Evolutionary conservation across 2,113 vertebrate species (phyloP), one percentile per base, ranked within the genome.

Genomic region (Poicephalus gulielmi): DNA sequence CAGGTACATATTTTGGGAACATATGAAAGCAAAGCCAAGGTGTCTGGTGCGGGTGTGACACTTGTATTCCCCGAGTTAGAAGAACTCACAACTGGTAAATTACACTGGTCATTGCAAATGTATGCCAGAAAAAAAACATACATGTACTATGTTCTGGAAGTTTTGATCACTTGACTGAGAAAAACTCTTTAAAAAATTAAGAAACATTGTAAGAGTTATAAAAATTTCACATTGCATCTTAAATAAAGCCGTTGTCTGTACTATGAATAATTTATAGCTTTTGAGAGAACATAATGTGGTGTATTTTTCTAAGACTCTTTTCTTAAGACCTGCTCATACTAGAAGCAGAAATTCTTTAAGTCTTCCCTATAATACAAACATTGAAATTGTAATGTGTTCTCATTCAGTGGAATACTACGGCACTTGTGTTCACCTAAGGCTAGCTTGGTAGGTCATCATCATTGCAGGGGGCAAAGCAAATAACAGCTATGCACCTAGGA

Each of bases 71-170:
- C 10, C 25, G 70, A 35, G 18, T 52, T 62, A 46, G 24, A 23
- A 44, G 25, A 49, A 43, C 25, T 74, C 3, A 2, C 30, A 63
- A 0, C 8, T 53, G 25, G 10, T 81, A 39, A 67, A 22, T 77
- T 83, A 63, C 2, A 1, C 28, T 0, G 0, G 19, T 60, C 33
- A 20, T 76, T 70, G 18, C 30, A 60, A 85, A 46, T 0, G 0
- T 1, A 0, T 46, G 8, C 52, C 39, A 44, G 43, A n/a, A 78
- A 88, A 91, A 92, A 19, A 5, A 7, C n/a, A 23, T 49, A 20
- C 15, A 2, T 24, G 9, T 37, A 25, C 13, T 13, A 2, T 46
- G 7, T 18, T 66, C 17, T 8, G 3, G 20, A 71, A 75, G 5
- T 50, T 86, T 91, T 83, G 41, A 60, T 31, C n/a, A 37, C 6